phyloP scores from a whole-genome alignment of 2,888 invertebrate genomes.

The Tenthredo amoena region DNA sequence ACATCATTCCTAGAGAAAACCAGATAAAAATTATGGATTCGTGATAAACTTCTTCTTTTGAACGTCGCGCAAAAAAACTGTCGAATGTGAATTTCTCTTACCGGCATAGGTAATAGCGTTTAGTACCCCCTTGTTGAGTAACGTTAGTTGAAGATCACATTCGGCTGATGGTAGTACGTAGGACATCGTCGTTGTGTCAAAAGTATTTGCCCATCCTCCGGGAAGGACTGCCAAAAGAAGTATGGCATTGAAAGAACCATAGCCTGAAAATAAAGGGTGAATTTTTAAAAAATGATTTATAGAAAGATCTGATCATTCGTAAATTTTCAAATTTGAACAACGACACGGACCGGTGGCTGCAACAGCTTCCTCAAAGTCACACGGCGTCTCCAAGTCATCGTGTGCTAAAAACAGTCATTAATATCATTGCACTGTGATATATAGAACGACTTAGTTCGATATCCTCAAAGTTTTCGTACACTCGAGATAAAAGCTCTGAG shows the following conservation, averaged over 20 bases:
- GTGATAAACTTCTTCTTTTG: not conserved
- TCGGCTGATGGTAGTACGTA: slow-evolving; percentile 87
- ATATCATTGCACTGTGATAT: not conserved
- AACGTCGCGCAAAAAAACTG: not conserved
- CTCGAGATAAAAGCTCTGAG: too few species aligned
- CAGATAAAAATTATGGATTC: not conserved
- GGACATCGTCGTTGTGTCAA: slow-evolving; percentile 86
- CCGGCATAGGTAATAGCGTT: slow-evolving; percentile 87
- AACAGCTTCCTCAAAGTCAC: slow-evolving; percentile 85
- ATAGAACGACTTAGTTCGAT: not conserved
- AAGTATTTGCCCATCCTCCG: slow-evolving; percentile 84
- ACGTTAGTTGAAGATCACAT: slow-evolving; percentile 85
- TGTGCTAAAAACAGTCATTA: not conserved
- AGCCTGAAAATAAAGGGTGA: slow-evolving; percentile 75
- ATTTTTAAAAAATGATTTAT: not conserved
- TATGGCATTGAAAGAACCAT: slow-evolving; percentile 85
- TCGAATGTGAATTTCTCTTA: slow-evolving; percentile 67
- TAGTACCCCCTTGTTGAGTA: slow-evolving; percentile 86
- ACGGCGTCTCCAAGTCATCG: slow-evolving; percentile 59
- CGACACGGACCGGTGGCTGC: slow-evolving; percentile 77
- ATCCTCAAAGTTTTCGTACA: too few species aligned
- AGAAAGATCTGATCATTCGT: not conserved
- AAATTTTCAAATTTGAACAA: not conserved
- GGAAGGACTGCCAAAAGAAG: slow-evolving; percentile 82
- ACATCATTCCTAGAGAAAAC: slow-evolving; percentile 84